Evolutionary conservation across 2,888 invertebrate genomes (phyloP).

Genomic region (Zhuqinia jingwanae): DNA sequence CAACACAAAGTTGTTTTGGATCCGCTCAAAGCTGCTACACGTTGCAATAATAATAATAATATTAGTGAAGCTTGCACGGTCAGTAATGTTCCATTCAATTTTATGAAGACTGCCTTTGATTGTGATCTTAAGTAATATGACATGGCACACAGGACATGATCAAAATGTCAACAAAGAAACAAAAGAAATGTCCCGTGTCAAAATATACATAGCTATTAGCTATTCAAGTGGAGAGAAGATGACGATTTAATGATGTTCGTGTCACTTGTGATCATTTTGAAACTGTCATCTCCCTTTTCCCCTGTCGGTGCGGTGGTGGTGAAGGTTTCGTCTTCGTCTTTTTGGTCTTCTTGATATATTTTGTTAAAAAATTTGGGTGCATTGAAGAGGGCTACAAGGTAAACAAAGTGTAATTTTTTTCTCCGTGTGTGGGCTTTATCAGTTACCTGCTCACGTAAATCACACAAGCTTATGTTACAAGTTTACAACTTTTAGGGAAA

Average conservation of each 20-base stretch:
- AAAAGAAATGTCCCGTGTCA: slow-evolving; percentile 4
- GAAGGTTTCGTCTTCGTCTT: not conserved
- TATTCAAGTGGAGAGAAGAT: not conserved
- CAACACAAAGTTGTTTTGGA: slow-evolving; percentile 3
- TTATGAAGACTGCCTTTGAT: not conserved
- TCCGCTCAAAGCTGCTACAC: not conserved
- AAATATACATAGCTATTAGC: too few relatives aligned
- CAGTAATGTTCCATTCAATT: not conserved
- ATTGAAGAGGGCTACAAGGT: not conserved
- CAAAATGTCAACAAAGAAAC: not conserved
- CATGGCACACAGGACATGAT: not conserved
- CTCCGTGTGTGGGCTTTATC: slow-evolving; percentile 12
- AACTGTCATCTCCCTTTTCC: not conserved
- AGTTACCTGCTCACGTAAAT: slow-evolving; percentile 6
- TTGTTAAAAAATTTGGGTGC: not conserved
- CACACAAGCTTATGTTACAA: slow-evolving; percentile 22
- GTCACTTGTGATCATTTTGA: not conserved
- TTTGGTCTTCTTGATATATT: slow-evolving; percentile 15
- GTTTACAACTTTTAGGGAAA: not conserved
- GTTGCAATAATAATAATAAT: not conserved
- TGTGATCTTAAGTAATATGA: not conserved
- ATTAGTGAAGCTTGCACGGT: not conserved
- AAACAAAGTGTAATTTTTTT: not conserved
- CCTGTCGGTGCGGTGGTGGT: not conserved
- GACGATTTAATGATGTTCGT: not conserved